Conservation (phyloP, 2,113 vertebrate species). For the Corynorhinus townsendii region DNA sequence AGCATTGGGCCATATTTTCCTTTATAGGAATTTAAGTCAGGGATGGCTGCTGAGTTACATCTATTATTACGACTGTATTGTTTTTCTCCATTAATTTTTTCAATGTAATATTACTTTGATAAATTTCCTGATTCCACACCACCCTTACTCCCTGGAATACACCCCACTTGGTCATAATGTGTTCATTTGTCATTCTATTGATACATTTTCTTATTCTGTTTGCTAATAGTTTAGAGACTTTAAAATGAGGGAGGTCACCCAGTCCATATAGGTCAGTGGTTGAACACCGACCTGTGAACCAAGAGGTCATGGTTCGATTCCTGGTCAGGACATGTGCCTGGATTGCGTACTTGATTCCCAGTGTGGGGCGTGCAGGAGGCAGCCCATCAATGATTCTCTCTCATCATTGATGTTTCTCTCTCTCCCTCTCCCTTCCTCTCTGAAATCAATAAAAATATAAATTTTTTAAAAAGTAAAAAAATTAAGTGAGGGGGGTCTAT, state of each 20-base stretch:
- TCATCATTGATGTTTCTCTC: too few relatives aligned
- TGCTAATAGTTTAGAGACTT: neutral
- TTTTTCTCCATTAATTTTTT: neutral
- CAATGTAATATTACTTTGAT: neutral
- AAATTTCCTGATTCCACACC: neutral
- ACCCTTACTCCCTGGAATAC: neutral
- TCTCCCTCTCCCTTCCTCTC: too few relatives aligned
- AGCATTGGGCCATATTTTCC: neutral
- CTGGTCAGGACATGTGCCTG: too few relatives aligned
- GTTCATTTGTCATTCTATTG: neutral
- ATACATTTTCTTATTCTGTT: neutral
- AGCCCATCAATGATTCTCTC: too few relatives aligned
- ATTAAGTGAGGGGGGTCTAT: neutral
- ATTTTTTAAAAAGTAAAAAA: too few relatives aligned
- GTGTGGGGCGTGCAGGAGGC: too few relatives aligned
- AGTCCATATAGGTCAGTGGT: too few relatives aligned
- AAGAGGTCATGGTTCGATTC: too few relatives aligned
- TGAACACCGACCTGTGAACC: too few relatives aligned
- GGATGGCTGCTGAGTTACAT: neutral
- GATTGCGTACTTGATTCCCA: too few relatives aligned
- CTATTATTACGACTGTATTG: neutral
- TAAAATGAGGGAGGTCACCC: neutral
- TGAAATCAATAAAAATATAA: too few relatives aligned
- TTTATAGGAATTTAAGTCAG: neutral
- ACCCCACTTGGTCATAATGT: neutral